Conservation (phyloP, 1,140 invertebrate genomes). For the Calliphora vicina region DNA sequence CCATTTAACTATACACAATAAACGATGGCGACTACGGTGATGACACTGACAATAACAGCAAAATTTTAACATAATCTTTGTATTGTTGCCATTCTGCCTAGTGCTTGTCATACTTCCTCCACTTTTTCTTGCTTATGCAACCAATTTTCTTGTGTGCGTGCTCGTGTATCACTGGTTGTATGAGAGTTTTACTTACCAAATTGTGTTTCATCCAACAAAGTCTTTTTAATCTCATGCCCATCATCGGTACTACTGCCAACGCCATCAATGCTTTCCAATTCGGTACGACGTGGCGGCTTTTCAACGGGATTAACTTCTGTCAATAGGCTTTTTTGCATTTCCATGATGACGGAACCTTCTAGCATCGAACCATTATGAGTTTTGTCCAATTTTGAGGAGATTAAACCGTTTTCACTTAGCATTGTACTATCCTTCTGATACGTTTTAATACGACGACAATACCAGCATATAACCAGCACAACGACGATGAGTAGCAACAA, state of each 20-base stretch:
- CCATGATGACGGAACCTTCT: slow-evolving; percentile 69
- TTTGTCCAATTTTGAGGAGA: slow-evolving; percentile 66
- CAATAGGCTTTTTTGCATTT: slow-evolving; percentile 82
- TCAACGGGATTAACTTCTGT: slow-evolving; percentile 82
- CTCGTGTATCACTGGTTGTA: no score
- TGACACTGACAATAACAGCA: no score
- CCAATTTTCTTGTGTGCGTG: no score
- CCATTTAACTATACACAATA: no score
- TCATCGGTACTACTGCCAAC: slow-evolving; percentile 68
- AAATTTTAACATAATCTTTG: neutral
- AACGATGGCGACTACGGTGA: no score
- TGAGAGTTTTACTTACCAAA: slow-evolving; percentile 70
- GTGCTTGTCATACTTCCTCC: neutral
- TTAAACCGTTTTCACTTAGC: slow-evolving; percentile 58
- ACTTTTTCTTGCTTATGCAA: neutral
- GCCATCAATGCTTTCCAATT: slow-evolving; percentile 72
- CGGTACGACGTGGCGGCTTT: slow-evolving; percentile 77
- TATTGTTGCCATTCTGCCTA: neutral
- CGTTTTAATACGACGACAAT: slow-evolving; percentile 67
- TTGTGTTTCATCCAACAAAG: slow-evolving; percentile 76
- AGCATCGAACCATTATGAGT: slow-evolving; percentile 70
- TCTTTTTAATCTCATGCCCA: slow-evolving; percentile 80
- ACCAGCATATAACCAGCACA: slow-evolving; percentile 74
- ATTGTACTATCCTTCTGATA: slow-evolving; percentile 66
- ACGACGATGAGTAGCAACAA: slow-evolving; percentile 69